Evolutionary conservation across 1,140 invertebrate genomes (phyloP), one percentile per base, ranked within the genome.

Genomic region (Pseudomyrmex sp.): DNA sequence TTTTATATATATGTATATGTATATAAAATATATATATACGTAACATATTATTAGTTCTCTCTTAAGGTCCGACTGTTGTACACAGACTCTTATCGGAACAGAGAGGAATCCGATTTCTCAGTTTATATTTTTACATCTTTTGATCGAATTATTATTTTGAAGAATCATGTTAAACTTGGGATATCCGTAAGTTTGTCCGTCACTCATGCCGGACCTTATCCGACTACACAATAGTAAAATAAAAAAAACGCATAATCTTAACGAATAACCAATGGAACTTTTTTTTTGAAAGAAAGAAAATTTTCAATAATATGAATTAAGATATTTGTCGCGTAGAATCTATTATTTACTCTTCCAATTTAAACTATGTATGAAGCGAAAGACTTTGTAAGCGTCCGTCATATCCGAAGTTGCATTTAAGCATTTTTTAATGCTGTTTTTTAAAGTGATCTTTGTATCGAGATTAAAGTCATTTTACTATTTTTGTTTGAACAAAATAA

Each of bases 141-240:
- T 35, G 5, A 35, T 7, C 35, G 35, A 35, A 7, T 35, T 35
- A 35, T 7, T 35, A 35, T 35, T 35, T 35, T 7, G 35, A 35
- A 35, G 4, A 35, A 35, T 35, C 48, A 74, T 59, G 7, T 12
- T 68, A 79, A 15, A 3, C 23, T 68, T 35, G n/a, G 50, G 23
- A 76, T 46, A 70, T 46, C 68, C 56, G 4, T 62, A 15, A 35
- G 13, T 75, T 68, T 63, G 58, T 26, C 26, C 26, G 26, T 75
- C 77, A 84, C 35, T 63, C 54, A 74, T 26, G 35, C 0, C 5
- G 35, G 35, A 35, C 86, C 75, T 68, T 54, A 58, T 74, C 7
- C 74, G 5, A 75, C 79, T 46, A 7, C 15, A 50, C 20, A 76
- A 72, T 48, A 72, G 54, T 82, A 82, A 54, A 63, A 82, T 65